A percentile compares a stretch with the other conserved stretches of the same genome.
phyloP scores from a whole-genome alignment of 2,888 invertebrate genomes.

The Caenorhabditis sp. region DNA sequence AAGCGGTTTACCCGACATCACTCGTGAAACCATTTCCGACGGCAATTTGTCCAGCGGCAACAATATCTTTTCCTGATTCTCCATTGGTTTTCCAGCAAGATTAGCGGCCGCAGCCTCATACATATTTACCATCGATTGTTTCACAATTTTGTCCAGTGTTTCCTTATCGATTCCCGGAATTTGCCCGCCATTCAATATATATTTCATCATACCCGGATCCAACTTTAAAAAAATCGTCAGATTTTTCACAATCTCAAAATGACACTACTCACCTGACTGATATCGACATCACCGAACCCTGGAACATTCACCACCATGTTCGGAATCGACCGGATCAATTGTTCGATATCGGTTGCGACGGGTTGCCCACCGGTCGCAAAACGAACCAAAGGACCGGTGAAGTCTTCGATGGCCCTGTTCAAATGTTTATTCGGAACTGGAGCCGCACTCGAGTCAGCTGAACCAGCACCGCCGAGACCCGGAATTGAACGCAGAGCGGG shows the following conservation, averaged over 20 bases:
- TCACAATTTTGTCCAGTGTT: constrained; percentile 60
- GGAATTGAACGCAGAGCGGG: constrained; percentile 58
- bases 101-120: constrained; percentile 58
- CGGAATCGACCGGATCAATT: constrained; percentile 64
- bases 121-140: constrained; percentile 61
- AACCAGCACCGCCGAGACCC: constrained; percentile 28
- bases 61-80: constrained; percentile 41
- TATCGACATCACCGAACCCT: constrained; percentile 65
- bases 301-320: constrained; percentile 67
- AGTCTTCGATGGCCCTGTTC: constrained; percentile 57
- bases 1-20: constrained; percentile 52
- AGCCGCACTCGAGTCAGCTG: constrained; percentile 20
- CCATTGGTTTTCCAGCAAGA: constrained; percentile 40
- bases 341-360: constrained; percentile 54
- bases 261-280: constrained; percentile 56
- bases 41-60: constrained; percentile 59
- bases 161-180: constrained; percentile 68
- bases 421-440: constrained; percentile 41
- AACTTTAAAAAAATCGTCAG: constrained; percentile 23
- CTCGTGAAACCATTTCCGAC: constrained; percentile 47
- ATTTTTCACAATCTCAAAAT: too few species aligned
- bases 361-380: constrained; percentile 62
- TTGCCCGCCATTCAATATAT: constrained; percentile 67
- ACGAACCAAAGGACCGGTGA: constrained; percentile 61
- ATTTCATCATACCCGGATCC: constrained; percentile 61